phyloP scores from a whole-genome alignment of 1,140 invertebrate genomes.

The Drosophila erecta region DNA sequence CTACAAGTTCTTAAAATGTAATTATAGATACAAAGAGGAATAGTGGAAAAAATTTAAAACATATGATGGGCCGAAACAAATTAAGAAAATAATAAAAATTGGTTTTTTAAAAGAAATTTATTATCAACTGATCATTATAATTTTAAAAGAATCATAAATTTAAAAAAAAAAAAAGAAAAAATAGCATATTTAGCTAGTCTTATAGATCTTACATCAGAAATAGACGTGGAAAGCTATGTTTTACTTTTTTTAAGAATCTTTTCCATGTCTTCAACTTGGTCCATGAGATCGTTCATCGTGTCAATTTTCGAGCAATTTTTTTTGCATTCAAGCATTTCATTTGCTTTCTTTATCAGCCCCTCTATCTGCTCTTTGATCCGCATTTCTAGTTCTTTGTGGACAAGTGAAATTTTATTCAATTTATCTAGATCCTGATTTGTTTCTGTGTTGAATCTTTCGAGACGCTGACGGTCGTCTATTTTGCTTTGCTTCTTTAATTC shows the following conservation, averaged over 20 bases:
- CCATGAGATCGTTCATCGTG: conserved; percentile 36
- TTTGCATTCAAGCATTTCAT: conserved; percentile 9
- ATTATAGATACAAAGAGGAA: no score
- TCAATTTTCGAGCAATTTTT: conserved; percentile 14
- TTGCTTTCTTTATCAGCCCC: neutral
- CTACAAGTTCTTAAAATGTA: no score
- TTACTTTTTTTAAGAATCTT: neutral
- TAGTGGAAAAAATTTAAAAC: no score
- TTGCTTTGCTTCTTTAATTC: neutral
- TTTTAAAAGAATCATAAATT: no score
- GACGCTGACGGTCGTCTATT: neutral
- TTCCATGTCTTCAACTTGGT: conserved; percentile 38
- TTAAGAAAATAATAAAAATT: no score
- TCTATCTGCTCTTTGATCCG: conserved; percentile 7
- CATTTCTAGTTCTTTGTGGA: conserved; percentile 5
- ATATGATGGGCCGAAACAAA: no score
- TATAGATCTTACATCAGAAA: no score
- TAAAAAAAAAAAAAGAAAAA: no score
- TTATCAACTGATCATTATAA: no score
- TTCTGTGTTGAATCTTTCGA: conserved; percentile 9
- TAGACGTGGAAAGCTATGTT: neutral
- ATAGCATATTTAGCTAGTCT: no score
- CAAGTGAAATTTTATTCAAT: neutral
- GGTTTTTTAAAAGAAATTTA: no score
- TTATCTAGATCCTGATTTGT: neutral